Evolutionary conservation across 2,888 invertebrate genomes (phyloP), one percentile per base, ranked within the genome.

Genomic region (Tupiocoris notatus): DNA sequence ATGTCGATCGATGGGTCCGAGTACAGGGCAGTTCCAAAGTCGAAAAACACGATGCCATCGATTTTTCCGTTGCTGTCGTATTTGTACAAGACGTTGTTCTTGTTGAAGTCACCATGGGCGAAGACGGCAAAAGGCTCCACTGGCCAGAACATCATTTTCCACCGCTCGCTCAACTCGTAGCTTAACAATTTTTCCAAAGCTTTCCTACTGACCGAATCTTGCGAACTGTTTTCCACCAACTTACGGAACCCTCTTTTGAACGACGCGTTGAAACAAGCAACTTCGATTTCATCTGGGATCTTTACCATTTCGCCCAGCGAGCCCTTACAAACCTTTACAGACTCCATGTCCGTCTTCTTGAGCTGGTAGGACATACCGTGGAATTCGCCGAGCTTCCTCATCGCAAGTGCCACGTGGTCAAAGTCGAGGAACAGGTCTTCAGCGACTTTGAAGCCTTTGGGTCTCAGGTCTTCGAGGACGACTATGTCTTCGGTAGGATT

Each of bases 81-180:
- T 54, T 82, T 82, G 77, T 82, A 84, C 17, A 85, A 75, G 24
- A 84, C 81, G 80, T 85, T 85, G 78, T 84, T 84, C 1, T 83
- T 81, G 82, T 84, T 84, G 57, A 84, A 80, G 79, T 85, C 85
- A 0, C 85, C 84, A 65, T 85, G 85, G 62, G 83, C 83, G 0
- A 84, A 73, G 1, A 84, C 84, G 22, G 74, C 75, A 1, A 66
- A 25, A 0, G 80, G 80, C 68, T 79, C 79, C 24, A 77, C 78
- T 16, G 78, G 65, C 9, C 7, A 3, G 2, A 59, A 62, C 9
- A 79, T 58, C 0, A 2, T 7, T 2, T 67, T 23, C 24, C 24
- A 59, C 23, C 63, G 0, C 1, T 68, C 23, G 2, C n/a, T 16
- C 9, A 24, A 17, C 20, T 12, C 17, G 58, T 39, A 21, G 7